A percentile compares a stretch with the other conserved stretches of the same genome.
These are phyloP conservation scores for Phoebastria nigripes DNA, from an alignment of 2,797 vertebrate species.

Conservation along the genomic window DNA sequence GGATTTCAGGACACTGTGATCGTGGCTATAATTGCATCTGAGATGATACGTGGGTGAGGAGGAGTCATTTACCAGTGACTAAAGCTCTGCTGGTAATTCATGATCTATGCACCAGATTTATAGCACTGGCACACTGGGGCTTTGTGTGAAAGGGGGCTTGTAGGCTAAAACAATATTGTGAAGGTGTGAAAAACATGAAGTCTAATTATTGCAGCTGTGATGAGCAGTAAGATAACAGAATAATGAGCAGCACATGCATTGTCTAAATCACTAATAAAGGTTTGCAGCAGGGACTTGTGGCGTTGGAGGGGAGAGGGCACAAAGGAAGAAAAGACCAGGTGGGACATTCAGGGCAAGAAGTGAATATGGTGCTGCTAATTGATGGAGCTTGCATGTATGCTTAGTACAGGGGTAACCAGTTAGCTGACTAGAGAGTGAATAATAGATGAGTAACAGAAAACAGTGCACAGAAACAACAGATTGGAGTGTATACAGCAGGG, in stretches of 20 bases:
- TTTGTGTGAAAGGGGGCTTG: background rate
- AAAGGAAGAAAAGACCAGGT: background rate
- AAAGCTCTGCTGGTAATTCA: background rate
- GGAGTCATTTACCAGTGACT: background rate
- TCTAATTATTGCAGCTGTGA: background rate
- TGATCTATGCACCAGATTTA: background rate
- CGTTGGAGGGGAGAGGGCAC: background rate
- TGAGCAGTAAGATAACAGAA: background rate
- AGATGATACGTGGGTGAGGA: background rate
- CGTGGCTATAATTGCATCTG: background rate
- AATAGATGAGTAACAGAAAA: background rate
- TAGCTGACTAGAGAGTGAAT: background rate
- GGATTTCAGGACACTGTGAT: background rate
- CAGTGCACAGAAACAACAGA: background rate
- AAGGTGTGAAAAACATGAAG: background rate
- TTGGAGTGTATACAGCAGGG: background rate
- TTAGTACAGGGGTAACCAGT: background rate
- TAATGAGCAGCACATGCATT: background rate
- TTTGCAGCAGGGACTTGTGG: background rate
- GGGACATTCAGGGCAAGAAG: background rate
- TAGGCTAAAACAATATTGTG: background rate
- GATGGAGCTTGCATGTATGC: background rate
- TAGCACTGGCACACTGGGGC: fast-evolving
- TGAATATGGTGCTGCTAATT: background rate
- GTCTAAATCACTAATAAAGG: background rate